Evolutionary conservation across 2,888 invertebrate species (phyloP), one percentile per base, ranked within the genome.

Genomic region (Pardosa pseudoannulata): DNA sequence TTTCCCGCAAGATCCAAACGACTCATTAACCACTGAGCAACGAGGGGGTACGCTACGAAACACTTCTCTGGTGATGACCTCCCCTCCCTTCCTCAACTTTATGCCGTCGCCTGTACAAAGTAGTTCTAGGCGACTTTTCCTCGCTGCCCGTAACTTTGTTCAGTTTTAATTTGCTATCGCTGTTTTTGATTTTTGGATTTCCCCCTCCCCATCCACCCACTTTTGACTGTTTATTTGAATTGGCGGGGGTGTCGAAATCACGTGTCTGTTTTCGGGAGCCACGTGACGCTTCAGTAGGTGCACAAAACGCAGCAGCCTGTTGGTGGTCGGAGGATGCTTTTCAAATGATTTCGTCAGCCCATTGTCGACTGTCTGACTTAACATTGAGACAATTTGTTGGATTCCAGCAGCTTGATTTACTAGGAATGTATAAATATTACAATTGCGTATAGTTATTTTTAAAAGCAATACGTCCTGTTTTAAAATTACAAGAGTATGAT

Each of bases 21-120:
- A 83, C 83, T 83, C 83, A 83, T 83, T 83, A 83, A 78, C 72
- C 83, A 83, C 73, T 65, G 83, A 78, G 78, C 64, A 64, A 65
- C 32, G 73, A 50, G 76, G 5, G 46, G 79, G 79, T n/a, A 64
- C 9, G 50, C 27, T n/a, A 32, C 9, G 31, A 2, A 62, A 62
- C 7, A 16, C 9, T 23, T 7, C 29, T 16, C 9, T 13, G n/a
- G 1, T 39, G 36, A 16, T 31, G 23, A 62, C 36, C 11, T 62
- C 56, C 62, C 68, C 28, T 56, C 32, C 70, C 62, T 3, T 72
- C n/a, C 5, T 16, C 19, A 32, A 73, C 31, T 32, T 65, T 1
- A 5, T 28, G 11, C 73, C 73, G n/a, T 32, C 62, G 19, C 73
- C 28, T 29, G n/a, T 19, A 7, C 23, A 56, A 27, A 32, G 27